Evolutionary conservation across 2,113 vertebrate genomes (phyloP).

Genomic region (Cebidichthys violaceus): DNA sequence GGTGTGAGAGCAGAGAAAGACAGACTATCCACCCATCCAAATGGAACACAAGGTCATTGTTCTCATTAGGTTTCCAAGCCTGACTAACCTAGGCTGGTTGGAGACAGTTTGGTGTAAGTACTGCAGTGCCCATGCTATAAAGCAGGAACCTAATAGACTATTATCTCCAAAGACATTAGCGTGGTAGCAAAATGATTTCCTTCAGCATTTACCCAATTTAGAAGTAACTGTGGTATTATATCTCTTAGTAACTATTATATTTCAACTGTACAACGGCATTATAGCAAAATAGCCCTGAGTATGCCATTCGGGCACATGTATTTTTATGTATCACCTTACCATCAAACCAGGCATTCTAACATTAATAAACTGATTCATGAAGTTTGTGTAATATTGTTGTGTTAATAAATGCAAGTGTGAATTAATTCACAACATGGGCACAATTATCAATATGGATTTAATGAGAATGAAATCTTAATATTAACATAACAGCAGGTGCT

Average conservation of each 20-base stretch:
- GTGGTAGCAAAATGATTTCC: constrained; percentile 56
- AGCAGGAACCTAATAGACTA: constrained; percentile 68
- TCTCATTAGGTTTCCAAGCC: constrained; percentile 65
- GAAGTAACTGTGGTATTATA: constrained; percentile 38
- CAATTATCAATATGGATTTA: constrained; percentile 41
- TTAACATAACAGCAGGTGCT: constrained; percentile 55
- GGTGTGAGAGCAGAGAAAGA: constrained; percentile 16
- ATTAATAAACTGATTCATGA: constrained; percentile 30
- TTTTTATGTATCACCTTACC: constrained; percentile 34
- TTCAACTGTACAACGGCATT: constrained; percentile 36
- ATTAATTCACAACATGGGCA: constrained; percentile 46
- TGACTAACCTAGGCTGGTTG: constrained; percentile 51
- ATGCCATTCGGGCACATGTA: constrained; percentile 30
- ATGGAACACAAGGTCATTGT: constrained; percentile 74
- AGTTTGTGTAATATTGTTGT: constrained; percentile 28
- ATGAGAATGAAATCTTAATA: constrained; percentile 47
- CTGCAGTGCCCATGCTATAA: constrained; percentile 49
- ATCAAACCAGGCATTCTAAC: constrained; percentile 35
- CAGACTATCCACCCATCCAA: constrained; percentile 47
- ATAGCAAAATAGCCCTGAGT: constrained; percentile 32
- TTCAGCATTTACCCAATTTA: constrained; percentile 57
- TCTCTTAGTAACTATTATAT: constrained; percentile 50
- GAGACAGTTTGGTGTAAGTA: constrained; percentile 63
- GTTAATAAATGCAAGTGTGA: constrained; percentile 45
- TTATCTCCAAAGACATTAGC: constrained; percentile 68